These are phyloP conservation scores for Epinephelus coioides DNA, from an alignment of 2,797 vertebrate species.

Conservation along the genomic window DNA sequence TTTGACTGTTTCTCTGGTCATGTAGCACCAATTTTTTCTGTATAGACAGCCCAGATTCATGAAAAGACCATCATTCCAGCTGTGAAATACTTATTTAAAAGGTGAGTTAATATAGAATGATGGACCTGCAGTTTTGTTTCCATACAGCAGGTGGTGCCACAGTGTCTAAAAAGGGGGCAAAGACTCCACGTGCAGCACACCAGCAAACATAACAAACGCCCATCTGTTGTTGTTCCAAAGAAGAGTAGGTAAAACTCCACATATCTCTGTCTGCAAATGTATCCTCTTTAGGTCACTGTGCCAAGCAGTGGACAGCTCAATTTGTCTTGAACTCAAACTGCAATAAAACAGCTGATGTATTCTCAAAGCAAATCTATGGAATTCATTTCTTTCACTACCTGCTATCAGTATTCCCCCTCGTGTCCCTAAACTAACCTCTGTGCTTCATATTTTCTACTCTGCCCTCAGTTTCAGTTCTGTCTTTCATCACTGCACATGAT, in stretches of 20 bases:
- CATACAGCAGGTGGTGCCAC: constrained; percentile 62
- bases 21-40: too few species aligned
- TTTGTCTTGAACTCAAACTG: background rate
- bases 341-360: background rate
- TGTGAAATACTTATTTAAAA: too few species aligned
- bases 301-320: too few species aligned
- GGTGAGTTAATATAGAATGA: background rate
- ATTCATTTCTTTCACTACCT: background rate
- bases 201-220: background rate
- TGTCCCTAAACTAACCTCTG: background rate
- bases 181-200: background rate
- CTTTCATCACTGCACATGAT: constrained; percentile 20
- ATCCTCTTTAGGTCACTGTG: background rate
- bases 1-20: too few species aligned
- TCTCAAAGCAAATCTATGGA: background rate
- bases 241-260: background rate
- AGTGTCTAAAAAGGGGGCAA: background rate
- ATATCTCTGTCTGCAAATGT: background rate
- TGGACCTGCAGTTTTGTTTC: constrained; percentile 21
- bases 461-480: background rate
- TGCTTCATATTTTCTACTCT: background rate
- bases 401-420: background rate
- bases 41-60: too few species aligned
- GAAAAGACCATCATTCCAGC: too few species aligned
- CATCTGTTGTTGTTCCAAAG: constrained; percentile 29